These are phyloP conservation scores for Falco punctatus DNA, from an alignment of 2,113 vertebrate genomes.

Conservation along the genomic window DNA sequence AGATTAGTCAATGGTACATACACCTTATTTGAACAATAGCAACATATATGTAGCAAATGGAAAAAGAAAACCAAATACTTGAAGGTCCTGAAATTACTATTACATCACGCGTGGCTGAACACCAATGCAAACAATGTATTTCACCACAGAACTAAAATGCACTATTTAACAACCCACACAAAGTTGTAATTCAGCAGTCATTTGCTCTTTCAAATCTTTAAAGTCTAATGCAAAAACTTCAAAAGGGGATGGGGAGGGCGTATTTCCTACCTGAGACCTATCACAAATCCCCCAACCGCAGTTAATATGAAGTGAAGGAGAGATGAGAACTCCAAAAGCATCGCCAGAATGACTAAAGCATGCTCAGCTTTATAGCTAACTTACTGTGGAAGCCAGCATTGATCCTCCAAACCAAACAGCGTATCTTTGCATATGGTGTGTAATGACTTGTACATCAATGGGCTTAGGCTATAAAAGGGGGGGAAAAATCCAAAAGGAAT, in stretches of 20 bases:
- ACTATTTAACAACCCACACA: background rate
- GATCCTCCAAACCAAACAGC: conserved; percentile 99
- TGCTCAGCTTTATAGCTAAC: conserved; percentile 39
- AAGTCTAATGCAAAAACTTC: background rate
- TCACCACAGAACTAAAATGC: background rate
- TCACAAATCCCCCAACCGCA: background rate
- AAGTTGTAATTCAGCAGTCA: background rate
- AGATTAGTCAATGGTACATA: background rate
- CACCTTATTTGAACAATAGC: background rate
- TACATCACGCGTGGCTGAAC: fast-evolving
- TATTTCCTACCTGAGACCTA: background rate
- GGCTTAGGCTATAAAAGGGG: conserved; percentile 87
- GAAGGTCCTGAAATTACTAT: background rate
- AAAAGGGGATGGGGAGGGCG: background rate
- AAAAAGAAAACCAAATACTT: background rate
- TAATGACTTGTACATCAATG: conserved; percentile 96
- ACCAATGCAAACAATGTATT: background rate
- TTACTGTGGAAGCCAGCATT: conserved; percentile 98
- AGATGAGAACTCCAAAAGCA: background rate
- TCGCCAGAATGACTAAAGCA: background rate
- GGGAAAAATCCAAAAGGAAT: background rate
- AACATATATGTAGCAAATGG: background rate
- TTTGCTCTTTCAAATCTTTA: background rate
- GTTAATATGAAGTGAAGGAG: background rate
- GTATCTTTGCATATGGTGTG: conserved; percentile 98